phyloP scores from a whole-genome alignment of 2,797 vertebrate species.

The Rousettus madagascariensis region DNA sequence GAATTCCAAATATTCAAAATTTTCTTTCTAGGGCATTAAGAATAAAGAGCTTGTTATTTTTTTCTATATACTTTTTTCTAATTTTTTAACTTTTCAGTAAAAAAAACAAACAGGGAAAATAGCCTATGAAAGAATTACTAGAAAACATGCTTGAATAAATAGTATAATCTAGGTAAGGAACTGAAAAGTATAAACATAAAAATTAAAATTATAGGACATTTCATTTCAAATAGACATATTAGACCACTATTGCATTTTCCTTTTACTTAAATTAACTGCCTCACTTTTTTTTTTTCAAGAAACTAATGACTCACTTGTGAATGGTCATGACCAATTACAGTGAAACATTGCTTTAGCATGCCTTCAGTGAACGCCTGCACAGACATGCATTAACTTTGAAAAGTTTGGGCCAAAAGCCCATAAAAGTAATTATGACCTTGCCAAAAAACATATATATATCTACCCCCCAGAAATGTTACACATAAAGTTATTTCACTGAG shows the following conservation, averaged over 20 bases:
- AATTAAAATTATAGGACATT: background rate
- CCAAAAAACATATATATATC: background rate
- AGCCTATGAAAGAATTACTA: background rate
- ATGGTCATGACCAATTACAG: background rate
- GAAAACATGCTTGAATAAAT: background rate
- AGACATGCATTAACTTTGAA: background rate
- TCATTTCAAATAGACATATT: background rate
- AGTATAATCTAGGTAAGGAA: background rate
- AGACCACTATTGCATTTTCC: background rate
- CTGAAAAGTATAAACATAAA: background rate
- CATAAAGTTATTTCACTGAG: background rate
- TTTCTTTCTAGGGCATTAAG: background rate
- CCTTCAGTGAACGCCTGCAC: background rate
- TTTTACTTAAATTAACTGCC: background rate
- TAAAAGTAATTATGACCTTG: conserved; percentile 31
- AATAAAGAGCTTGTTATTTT: background rate
- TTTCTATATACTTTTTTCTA: background rate
- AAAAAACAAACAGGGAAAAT: background rate
- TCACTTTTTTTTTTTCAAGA: background rate
- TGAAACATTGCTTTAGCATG: background rate
- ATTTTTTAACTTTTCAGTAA: background rate
- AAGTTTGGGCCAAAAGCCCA: background rate
- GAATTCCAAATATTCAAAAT: background rate
- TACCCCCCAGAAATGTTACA: background rate
- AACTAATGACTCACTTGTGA: background rate